These are phyloP conservation scores for Phrynosoma blainvillii DNA, from an alignment of 2,113 vertebrate species.

Conservation along the genomic window DNA sequence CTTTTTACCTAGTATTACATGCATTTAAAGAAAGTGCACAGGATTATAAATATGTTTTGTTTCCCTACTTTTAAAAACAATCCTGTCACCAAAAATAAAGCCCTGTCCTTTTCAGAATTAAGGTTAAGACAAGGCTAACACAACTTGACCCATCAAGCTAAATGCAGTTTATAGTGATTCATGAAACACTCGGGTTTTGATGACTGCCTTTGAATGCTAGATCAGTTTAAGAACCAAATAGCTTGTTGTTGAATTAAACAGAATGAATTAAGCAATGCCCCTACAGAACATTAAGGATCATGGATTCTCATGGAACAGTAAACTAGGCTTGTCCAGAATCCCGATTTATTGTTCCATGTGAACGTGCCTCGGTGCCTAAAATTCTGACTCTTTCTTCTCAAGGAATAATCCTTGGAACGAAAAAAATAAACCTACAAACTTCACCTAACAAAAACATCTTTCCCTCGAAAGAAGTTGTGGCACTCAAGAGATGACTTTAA, in stretches of 20 bases:
- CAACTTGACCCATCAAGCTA: neutral
- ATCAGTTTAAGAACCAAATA: neutral
- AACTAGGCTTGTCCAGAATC: neutral
- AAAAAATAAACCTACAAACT: neutral
- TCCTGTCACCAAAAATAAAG: too few species aligned
- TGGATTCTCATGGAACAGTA: neutral
- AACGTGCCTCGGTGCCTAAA: neutral
- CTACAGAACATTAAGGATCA: too few species aligned
- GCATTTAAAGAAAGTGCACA: neutral
- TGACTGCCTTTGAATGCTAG: neutral
- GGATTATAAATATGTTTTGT: neutral
- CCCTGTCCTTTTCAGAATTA: neutral
- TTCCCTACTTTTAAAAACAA: neutral
- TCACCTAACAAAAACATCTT: neutral
- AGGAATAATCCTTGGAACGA: neutral
- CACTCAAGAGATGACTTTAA: neutral
- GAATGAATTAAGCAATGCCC: neutral
- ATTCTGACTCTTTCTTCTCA: neutral
- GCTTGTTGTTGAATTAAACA: neutral
- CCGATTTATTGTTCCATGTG: neutral
- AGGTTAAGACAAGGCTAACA: neutral
- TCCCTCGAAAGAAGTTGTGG: neutral
- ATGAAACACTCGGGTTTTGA: neutral
- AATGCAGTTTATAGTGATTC: neutral
- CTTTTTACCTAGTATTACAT: neutral